Evolutionary conservation across 2,888 invertebrate genomes (phyloP).

Genomic region (Orthosia cruda): DNA sequence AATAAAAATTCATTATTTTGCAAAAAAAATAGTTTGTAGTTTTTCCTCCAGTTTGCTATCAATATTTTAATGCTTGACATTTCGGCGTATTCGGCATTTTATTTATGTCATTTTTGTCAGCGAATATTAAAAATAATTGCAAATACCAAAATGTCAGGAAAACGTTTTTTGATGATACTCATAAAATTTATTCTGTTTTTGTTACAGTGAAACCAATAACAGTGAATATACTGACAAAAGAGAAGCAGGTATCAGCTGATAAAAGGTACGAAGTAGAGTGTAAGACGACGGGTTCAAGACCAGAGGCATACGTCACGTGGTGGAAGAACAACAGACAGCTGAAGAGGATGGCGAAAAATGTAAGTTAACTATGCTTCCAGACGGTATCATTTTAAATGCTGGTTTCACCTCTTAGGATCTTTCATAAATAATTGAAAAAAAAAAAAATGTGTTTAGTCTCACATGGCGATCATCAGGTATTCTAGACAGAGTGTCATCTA

Average conservation of each 20-base stretch:
- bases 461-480: too few species aligned
- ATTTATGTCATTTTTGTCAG: conserved; percentile 11
- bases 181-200: conserved; percentile 50
- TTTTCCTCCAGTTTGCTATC: conserved; percentile 15
- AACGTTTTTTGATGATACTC: background rate
- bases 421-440: too few species aligned
- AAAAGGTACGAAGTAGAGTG: conserved; percentile 97
- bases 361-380: conserved; percentile 87
- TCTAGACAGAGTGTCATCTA: too few species aligned
- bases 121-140: conserved; percentile 7
- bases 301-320: conserved; percentile 97
- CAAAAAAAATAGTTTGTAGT: background rate
- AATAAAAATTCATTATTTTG: conserved; percentile 1
- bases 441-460: too few species aligned
- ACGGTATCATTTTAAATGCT: background rate
- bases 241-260: conserved; percentile 96
- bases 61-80: conserved; percentile 34
- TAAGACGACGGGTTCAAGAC: conserved; percentile 96
- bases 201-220: conserved; percentile 97
- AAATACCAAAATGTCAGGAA: background rate
- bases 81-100: conserved; percentile 22
- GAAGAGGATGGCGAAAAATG: conserved; percentile 95
- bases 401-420: background rate
- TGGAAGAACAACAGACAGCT: conserved; percentile 97
- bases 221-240: conserved; percentile 96